Percentiles rank a stretch among this genome's conserved stretches.
These are phyloP conservation scores for Colostygia pectinataria DNA, from an alignment of 2,888 invertebrate genomes.

Conservation along the genomic window DNA sequence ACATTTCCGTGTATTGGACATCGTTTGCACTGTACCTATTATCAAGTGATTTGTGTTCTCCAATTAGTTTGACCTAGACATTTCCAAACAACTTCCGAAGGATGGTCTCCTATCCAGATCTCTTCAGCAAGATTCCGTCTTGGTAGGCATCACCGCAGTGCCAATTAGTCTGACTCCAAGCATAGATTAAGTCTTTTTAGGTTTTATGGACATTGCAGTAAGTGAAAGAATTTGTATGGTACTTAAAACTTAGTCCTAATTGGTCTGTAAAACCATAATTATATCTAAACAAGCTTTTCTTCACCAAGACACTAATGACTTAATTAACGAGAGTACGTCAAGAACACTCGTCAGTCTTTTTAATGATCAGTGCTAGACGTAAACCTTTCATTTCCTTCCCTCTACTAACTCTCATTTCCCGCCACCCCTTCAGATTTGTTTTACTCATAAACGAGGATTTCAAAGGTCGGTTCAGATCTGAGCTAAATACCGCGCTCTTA, in stretches of 20 bases:
- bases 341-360: constrained; percentile 11
- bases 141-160: no score
- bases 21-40: not conserved
- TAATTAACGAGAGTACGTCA: constrained; percentile 14
- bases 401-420: constrained; percentile 4
- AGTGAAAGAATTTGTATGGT: no score
- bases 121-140: no score
- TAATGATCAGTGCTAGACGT: constrained; percentile 16
- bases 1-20: constrained; percentile 4
- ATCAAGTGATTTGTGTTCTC: not conserved
- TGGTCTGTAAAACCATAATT: no score
- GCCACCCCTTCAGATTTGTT: not conserved
- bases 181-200: no score
- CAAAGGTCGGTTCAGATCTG: no score
- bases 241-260: no score
- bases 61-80: not conserved
- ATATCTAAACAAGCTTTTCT: not conserved
- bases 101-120: no score
- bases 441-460: constrained; percentile 2
- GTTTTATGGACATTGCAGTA: no score
- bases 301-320: constrained; percentile 12
- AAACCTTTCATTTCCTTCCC: constrained; percentile 7
- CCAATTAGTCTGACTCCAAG: no score
- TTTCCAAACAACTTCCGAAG: not conserved
- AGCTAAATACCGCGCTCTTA: no score